Evolutionary conservation across 1,140 invertebrate species (phyloP).

Genomic region (Phortica variegata): DNA sequence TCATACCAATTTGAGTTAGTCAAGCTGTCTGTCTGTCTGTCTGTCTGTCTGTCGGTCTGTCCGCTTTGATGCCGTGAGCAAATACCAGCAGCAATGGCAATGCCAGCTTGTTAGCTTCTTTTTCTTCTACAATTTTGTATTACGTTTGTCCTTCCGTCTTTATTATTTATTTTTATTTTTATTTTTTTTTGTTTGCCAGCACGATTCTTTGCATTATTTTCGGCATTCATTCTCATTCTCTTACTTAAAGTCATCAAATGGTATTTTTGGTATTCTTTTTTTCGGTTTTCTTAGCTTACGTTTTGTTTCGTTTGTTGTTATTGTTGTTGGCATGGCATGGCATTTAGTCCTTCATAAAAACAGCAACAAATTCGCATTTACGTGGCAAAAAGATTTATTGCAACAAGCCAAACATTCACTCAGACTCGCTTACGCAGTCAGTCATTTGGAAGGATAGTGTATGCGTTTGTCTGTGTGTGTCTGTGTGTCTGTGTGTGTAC

Average conservation of each 20-base stretch:
- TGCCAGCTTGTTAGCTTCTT: constrained; percentile 1
- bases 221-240: constrained; percentile 16
- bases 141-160: constrained; percentile 5
- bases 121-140: neutral
- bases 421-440: constrained; percentile 10
- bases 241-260: too few species aligned
- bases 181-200: constrained; percentile 35
- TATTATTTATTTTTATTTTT: constrained; percentile 13
- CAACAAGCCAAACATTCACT: neutral
- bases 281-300: constrained; percentile 1
- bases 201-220: constrained; percentile 18
- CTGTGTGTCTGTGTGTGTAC: constrained; percentile 1
- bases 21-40: constrained; percentile 17
- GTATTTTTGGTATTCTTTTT: neutral
- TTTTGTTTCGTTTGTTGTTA: constrained; percentile 18
- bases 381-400: constrained; percentile 40
- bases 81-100: too few species aligned
- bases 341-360: constrained; percentile 29
- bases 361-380: constrained; percentile 39
- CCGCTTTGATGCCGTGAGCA: neutral
- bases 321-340: neutral
- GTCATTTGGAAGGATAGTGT: constrained; percentile 30
- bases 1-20: constrained; percentile 21
- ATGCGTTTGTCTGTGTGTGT: constrained; percentile 3
- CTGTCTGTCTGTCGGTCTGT: constrained; percentile 5